Evolutionary conservation across 2,888 invertebrate species (phyloP).

Genomic region (Ellobium chinense): DNA sequence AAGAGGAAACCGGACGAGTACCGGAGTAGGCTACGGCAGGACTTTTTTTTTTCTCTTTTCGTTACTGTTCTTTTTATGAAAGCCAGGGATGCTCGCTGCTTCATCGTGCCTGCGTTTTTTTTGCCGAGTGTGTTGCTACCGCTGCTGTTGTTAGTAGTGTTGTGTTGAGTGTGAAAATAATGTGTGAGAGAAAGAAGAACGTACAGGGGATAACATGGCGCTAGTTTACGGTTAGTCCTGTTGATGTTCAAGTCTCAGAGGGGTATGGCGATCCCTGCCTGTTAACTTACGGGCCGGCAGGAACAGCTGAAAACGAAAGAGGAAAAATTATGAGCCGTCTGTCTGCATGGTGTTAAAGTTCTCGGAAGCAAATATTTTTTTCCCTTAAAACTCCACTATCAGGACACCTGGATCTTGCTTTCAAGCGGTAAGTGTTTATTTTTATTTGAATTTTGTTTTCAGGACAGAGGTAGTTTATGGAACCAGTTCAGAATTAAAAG

Average conservation of each 20-base stretch:
- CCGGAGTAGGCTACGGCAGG: too few relatives aligned
- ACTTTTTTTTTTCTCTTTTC: background rate
- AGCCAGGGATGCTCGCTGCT: background rate
- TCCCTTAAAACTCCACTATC: too few relatives aligned
- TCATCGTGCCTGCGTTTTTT: background rate
- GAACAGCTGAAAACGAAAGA: too few relatives aligned
- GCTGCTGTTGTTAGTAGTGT: background rate
- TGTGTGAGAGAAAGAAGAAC: slow-evolving; percentile 7
- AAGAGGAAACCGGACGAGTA: too few relatives aligned
- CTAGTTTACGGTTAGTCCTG: slow-evolving; percentile 1
- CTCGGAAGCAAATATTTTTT: too few relatives aligned
- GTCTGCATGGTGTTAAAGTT: too few relatives aligned
- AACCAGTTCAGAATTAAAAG: too few relatives aligned
- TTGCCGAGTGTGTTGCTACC: slow-evolving; percentile 5
- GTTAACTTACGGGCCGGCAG: too few relatives aligned
- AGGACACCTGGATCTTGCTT: background rate
- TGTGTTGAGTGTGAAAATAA: background rate
- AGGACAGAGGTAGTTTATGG: too few relatives aligned
- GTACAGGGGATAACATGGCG: slow-evolving; percentile 10
- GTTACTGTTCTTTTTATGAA: background rate
- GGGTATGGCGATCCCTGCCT: too few relatives aligned
- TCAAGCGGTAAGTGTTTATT: background rate
- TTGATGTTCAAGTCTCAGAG: background rate
- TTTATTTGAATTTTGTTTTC: too few relatives aligned
- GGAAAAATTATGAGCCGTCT: too few relatives aligned